Base-by-base conservation (phyloP, 2,888 invertebrate genomes). In the Sesamia inferens region DNA sequence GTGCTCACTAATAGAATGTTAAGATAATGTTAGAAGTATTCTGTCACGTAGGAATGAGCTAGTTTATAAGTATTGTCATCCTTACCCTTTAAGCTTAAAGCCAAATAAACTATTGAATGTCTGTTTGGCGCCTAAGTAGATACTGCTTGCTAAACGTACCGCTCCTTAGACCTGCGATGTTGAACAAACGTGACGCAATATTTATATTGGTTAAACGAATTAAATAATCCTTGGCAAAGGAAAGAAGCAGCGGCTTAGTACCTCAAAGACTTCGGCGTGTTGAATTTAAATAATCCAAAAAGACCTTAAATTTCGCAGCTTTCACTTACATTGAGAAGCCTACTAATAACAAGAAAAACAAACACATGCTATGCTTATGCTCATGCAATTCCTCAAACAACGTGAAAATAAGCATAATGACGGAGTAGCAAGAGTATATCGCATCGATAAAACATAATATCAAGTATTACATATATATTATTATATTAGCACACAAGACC, bases 401-500 rank as follows among this genome's bases (percentile, higher is more conserved):
- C 71, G 75, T 80, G 58, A 75, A 71, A 66, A 81, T 61, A 42
- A 71, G 71, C 83, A 65, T 75, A 71, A 42, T 19, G 54, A 14
- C 66, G 55, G 55, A 44, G 57, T 59, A 48, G 69, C 69, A 68
- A 77, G 48, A 68, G 39, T 59, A 59, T 68, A 54, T 48, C 8
- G 42, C 61, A 11, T 22, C 68, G 51, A 62, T 64, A 74, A 67
- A 64, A 64, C 58, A 61, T 3, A 31, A 3, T 71, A 68, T 59
- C 44, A 83, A 51, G 64, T 31, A 31, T 31, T 31, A 31, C 31
- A 31, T 31, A 31, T 31, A 31, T 31, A 31, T 31, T 65, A 55
- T 16, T 39, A 65, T n/a, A 57, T 57, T 57, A 57, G 68, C 62
- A 11, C 76, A 61, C 39, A 68, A 55, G 61, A 66, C 65, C 48